Evolutionary conservation across 2,797 vertebrate species (phyloP), one percentile per base, ranked within the genome.

Genomic region (Sebastes steindachneri): DNA sequence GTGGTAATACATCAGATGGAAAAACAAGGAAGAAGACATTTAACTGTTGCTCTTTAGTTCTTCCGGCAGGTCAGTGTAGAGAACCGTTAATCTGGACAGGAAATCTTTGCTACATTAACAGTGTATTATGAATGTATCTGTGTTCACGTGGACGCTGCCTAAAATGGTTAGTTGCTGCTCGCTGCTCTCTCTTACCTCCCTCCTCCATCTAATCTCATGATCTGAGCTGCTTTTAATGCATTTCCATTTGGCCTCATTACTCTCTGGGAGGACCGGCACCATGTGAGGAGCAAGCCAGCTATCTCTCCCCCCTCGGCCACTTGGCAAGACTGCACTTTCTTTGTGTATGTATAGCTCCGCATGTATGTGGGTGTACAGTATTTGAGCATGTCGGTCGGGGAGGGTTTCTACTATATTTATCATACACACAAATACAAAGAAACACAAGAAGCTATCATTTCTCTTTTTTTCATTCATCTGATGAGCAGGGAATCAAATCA

Each of bases 171-270:
- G 62, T 72, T 45, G 62, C 60, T 63, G 53, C 75, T 51, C 54
- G 54, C 77, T 51, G 64, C 72, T 77, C 6, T 51, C 68, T 59
- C 58, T 58, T 63, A 59, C 77, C 74, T 77, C 76, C 62, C 37
- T 71, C 70, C 70, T 83, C 79, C 75, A 75, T 90, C 86, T 93
- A 78, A 89, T 93, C 88, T 89, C 71, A 73, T 82, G 76, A 90
- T 92, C 89, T 60, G 77, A 67, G 72, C 75, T 75, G 75, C 87
- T 90, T 91, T 86, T 93, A 93, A 92, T 62, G 78, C 83, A 71
- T 92, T 89, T 93, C 83, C 91, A 83, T 92, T 93, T 90, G 86
- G 91, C 87, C 85, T 83, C 75, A 92, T 92, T 91, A 89, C 81
- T 86, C 84, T 85, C 75, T n/a, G 80, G 66, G 81, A 91, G 79